Evolutionary conservation across 64 coral and sea anemone genomes (phyloP).

Genomic region (Montipora foliosa): DNA sequence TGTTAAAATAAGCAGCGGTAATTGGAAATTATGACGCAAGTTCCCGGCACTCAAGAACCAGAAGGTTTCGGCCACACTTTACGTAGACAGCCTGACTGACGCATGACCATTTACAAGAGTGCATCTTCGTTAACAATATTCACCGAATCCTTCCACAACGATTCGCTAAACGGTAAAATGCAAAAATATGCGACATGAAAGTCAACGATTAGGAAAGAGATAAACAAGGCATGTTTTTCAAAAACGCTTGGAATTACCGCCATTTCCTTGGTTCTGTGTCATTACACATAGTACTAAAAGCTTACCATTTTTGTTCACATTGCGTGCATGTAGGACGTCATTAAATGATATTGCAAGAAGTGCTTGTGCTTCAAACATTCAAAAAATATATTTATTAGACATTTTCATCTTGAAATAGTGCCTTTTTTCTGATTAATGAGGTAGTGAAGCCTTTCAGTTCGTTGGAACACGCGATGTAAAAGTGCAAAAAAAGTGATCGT

Average conservation of each 20-base stretch:
- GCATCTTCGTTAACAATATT: neutral
- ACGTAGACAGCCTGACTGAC: neutral
- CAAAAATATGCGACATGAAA: neutral
- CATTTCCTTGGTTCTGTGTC: neutral
- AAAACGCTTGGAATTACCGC: neutral
- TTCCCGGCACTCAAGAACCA: neutral
- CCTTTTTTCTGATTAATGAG: neutral
- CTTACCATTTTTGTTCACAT: neutral
- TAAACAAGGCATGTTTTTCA: neutral
- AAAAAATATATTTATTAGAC: neutral
- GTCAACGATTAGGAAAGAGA: neutral
- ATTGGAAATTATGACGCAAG: neutral
- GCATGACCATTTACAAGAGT: neutral
- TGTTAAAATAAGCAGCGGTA: neutral
- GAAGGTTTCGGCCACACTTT: neutral
- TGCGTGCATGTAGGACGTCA: constrained; percentile 28
- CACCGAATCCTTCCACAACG: neutral
- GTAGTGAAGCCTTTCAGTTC: neutral
- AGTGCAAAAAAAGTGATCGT: too few relatives aligned
- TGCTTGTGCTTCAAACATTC: constrained; percentile 3
- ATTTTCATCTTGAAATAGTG: neutral
- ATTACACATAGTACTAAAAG: neutral
- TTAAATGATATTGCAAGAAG: neutral
- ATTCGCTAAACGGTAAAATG: neutral
- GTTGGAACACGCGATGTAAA: too few relatives aligned